Evolutionary conservation across 2,113 vertebrate species (phyloP), one percentile per base, ranked within the genome.

Genomic region (Maccullochella peelii): DNA sequence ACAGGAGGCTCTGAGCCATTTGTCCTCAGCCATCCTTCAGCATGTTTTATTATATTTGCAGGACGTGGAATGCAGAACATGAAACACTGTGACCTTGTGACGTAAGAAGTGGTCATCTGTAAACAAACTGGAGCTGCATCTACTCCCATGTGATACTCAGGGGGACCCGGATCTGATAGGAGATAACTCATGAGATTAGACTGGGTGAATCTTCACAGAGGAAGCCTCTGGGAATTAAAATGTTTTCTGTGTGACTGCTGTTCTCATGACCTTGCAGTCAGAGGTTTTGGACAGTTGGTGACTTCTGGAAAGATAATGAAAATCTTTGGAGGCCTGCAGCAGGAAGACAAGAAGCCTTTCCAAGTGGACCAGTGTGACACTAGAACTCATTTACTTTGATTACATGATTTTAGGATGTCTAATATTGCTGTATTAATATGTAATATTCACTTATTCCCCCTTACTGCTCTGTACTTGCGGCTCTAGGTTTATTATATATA

Each of bases 261-360:
- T 95, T 95, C 94, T 92, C 95, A 95, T 91, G 93, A 80, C 90
- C 93, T 92, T 69, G 12, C 4, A 71, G 73, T 83, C 71, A 72
- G 73, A 86, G 84, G 83, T 79, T 71, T 75, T 47, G 86, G 85
- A 90, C 79, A 74, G 76, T 77, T 70, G 71, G 73, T 85, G 91
- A 82, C 91, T 92, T 85, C 68, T 63, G 82, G 80, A 78, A 54
- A 79, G 81, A 86, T 58, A 57, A 79, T 58, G 49, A 79, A 69
- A 77, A 62, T 73, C 47, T 66, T 30, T 70, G 38, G 49, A 79
- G 36, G 69, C 10, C 38, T 33, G 62, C 0, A 3, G 23, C 42
- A 38, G 8, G 49, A 5, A 38, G 38, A 80, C 6, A 72, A 30
- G 44, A 82, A 42, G 25, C 14, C 5, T 66, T 67, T 79, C 61